phyloP scores from a whole-genome alignment of 64 coral and sea anemone genomes.

The Dendrophyllia cribrosa region DNA sequence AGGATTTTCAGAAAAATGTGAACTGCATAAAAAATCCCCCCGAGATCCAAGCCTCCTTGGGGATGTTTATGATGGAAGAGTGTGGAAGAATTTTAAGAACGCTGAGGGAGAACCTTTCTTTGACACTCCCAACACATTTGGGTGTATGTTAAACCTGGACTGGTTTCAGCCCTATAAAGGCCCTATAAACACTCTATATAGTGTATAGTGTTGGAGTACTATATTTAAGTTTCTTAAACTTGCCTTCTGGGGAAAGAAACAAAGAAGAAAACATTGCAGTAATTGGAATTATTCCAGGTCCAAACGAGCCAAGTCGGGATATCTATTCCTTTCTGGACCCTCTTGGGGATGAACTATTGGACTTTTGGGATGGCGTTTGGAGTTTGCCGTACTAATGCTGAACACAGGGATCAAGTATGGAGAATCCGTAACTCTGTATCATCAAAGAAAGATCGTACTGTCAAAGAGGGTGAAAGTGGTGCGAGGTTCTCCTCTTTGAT shows the following conservation, averaged over 20 bases:
- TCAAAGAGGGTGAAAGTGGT: background rate
- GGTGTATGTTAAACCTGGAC: slow-evolving; percentile 29
- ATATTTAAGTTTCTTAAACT: slow-evolving; percentile 35
- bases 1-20: slow-evolving; percentile 25
- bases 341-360: slow-evolving; percentile 12
- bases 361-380: slow-evolving; percentile 63
- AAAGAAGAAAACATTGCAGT: slow-evolving; percentile 31
- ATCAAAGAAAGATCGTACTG: background rate
- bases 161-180: slow-evolving; percentile 36
- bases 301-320: slow-evolving; percentile 12
- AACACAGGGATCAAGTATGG: slow-evolving; percentile 8
- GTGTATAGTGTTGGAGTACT: background rate
- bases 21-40: background rate
- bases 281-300: slow-evolving; percentile 29
- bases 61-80: slow-evolving; percentile 36
- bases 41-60: background rate
- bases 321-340: slow-evolving; percentile 30
- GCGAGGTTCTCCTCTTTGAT: slow-evolving; percentile 13
- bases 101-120: slow-evolving; percentile 12
- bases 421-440: background rate
- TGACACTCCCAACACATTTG: slow-evolving; percentile 4
- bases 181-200: too few species aligned
- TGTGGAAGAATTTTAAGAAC: slow-evolving; percentile 27
- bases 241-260: slow-evolving; percentile 15
- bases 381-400: background rate